Conservation (phyloP, 2,113 vertebrate genomes). For the Oryzias javanicus region DNA sequence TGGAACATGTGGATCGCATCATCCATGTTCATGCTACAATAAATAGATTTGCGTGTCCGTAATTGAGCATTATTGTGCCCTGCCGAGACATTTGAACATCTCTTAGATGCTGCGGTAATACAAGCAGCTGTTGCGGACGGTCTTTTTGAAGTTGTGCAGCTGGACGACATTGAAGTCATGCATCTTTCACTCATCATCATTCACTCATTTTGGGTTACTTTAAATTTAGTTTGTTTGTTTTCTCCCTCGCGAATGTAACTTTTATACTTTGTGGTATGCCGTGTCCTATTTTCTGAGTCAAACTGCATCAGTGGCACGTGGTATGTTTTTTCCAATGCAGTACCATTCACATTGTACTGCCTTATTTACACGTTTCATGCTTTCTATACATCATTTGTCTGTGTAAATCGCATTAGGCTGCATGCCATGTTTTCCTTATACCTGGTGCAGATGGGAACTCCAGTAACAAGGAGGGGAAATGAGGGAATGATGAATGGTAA, state of each 20-base stretch:
- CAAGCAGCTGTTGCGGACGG: conserved; percentile 10
- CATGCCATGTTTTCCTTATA: conserved; percentile 48
- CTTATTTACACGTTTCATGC: conserved; percentile 8
- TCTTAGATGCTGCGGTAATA: conserved; percentile 1
- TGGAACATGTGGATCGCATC: not conserved
- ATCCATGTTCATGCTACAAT: not conserved
- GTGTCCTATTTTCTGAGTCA: conserved; percentile 5
- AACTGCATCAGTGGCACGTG: conserved; percentile 1
- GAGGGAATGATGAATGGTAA: conserved; percentile 59
- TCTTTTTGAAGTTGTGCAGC: not conserved
- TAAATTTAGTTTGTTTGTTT: conserved; percentile 4
- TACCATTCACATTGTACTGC: conserved; percentile 20
- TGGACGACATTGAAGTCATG: not conserved
- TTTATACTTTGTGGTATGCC: conserved; percentile 3
- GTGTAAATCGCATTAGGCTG: conserved; percentile 50
- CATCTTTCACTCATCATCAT: conserved; percentile 1
- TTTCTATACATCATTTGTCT: conserved; percentile 38
- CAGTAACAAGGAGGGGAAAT: conserved; percentile 58
- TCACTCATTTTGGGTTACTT: conserved; percentile 14
- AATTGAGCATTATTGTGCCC: not conserved
- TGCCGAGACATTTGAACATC: not conserved
- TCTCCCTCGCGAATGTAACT: conserved; percentile 1
- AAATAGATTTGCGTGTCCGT: not conserved
- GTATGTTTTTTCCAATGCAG: conserved; percentile 19
- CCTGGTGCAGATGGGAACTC: conserved; percentile 55